Conservation (phyloP, 2,113 vertebrate genomes). For the Himantopus leucocephalus region DNA sequence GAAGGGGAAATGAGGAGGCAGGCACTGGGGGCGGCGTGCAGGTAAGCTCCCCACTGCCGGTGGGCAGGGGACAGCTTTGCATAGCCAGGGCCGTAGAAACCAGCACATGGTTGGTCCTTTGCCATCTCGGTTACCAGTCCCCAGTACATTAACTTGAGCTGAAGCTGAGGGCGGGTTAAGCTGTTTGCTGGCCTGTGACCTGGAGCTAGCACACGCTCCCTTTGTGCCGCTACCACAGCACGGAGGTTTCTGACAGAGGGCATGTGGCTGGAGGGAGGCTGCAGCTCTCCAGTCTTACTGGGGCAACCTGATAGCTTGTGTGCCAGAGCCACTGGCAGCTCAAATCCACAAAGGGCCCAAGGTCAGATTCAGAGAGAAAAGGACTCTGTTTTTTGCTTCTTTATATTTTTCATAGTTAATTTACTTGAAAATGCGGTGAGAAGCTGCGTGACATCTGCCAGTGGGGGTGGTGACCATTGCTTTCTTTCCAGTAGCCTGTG, state of each 20-base stretch:
- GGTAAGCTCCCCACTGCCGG: not conserved
- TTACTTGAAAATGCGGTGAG: not conserved
- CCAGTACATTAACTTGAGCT: not conserved
- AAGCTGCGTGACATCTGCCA: not conserved
- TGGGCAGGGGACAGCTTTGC: not conserved
- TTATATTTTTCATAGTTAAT: not conserved
- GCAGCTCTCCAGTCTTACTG: not conserved
- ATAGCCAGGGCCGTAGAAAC: not conserved
- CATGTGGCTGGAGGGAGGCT: not conserved
- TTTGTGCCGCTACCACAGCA: not conserved
- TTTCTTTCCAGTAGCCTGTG: not conserved
- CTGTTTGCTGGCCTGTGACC: not conserved
- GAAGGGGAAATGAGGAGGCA: not conserved
- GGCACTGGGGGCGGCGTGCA: not conserved
- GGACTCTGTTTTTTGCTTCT: not conserved
- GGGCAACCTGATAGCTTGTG: not conserved
- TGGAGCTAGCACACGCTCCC: not conserved
- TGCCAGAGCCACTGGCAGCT: not conserved
- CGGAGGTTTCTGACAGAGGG: not conserved
- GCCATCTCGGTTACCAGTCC: rapidly evolving
- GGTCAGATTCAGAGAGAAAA: not conserved
- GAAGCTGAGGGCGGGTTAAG: not conserved
- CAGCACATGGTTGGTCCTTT: not conserved
- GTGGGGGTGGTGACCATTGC: not conserved
- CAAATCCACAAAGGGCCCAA: not conserved